These are phyloP conservation scores for Muscicapa comitata DNA, from an alignment of 2,797 vertebrate species.

Conservation along the genomic window DNA sequence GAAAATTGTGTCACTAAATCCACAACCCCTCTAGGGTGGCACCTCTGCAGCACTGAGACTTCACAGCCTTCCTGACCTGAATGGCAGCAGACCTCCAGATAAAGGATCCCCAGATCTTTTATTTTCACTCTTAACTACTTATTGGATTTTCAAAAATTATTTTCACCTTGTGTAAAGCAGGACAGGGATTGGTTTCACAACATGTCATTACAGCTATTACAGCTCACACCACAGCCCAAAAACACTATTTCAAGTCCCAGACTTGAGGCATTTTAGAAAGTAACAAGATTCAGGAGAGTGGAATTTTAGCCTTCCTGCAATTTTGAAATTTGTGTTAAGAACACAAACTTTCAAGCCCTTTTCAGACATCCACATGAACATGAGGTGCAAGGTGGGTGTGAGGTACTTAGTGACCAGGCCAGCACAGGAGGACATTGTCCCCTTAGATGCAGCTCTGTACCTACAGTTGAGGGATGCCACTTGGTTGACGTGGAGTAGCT, in stretches of 20 bases:
- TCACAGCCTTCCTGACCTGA: not conserved
- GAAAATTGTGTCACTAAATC: not conserved
- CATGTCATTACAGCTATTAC: not conserved
- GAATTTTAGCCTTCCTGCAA: not conserved
- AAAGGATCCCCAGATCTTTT: not conserved
- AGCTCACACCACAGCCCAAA: not conserved
- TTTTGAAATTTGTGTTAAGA: not conserved
- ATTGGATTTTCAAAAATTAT: not conserved
- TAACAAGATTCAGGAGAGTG: not conserved
- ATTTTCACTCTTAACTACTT: not conserved
- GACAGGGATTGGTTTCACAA: not conserved
- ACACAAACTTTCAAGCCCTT: not conserved
- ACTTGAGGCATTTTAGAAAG: not conserved
- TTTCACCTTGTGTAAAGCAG: not conserved
- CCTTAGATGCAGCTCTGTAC: not conserved
- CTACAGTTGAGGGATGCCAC: fast-evolving
- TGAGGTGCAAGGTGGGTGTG: not conserved
- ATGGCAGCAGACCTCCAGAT: not conserved
- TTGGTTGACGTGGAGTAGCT: not conserved
- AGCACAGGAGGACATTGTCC: not conserved
- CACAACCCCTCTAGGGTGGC: too few relatives aligned
- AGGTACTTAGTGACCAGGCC: not conserved
- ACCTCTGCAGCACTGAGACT: not conserved
- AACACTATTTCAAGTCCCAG: not conserved
- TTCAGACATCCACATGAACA: not conserved